These are phyloP conservation scores for Pachyseris speciosa DNA, from an alignment of 64 coral and sea anemone species.

Conservation along the genomic window DNA sequence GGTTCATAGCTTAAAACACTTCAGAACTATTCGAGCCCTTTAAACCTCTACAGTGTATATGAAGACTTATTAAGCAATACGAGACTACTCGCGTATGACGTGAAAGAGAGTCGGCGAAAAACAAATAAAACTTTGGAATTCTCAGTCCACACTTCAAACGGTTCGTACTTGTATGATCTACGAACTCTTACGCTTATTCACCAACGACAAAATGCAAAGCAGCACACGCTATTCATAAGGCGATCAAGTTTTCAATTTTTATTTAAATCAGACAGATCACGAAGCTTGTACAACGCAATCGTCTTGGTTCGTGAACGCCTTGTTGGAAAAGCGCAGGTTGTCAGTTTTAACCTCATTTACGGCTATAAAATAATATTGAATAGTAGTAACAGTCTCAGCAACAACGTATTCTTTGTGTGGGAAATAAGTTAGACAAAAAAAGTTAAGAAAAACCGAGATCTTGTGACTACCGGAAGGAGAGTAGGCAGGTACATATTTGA, in stretches of 20 bases:
- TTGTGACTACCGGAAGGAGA: constrained; percentile 52
- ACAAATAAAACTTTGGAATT: neutral
- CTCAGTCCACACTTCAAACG: neutral
- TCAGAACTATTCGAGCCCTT: neutral
- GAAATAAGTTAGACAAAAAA: neutral
- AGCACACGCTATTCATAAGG: neutral
- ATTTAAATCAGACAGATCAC: too few species aligned
- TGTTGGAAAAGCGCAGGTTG: neutral
- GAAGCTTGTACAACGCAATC: neutral
- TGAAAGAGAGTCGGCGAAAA: neutral
- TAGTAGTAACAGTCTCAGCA: neutral
- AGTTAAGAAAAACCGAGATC: constrained; percentile 7
- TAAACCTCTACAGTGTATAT: too few species aligned
- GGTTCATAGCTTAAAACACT: neutral
- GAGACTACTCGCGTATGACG: neutral
- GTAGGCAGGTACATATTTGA: constrained; percentile 1
- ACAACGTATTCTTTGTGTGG: neutral
- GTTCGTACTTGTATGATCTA: neutral
- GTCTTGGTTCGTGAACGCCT: neutral
- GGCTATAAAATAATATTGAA: neutral
- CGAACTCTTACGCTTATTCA: neutral
- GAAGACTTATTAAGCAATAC: neutral
- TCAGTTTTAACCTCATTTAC: neutral
- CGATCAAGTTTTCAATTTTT: too few species aligned
- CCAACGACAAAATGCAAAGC: neutral